Evolutionary conservation across 2,113 vertebrate species (phyloP).

Genomic region (Lophura nycthemera): DNA sequence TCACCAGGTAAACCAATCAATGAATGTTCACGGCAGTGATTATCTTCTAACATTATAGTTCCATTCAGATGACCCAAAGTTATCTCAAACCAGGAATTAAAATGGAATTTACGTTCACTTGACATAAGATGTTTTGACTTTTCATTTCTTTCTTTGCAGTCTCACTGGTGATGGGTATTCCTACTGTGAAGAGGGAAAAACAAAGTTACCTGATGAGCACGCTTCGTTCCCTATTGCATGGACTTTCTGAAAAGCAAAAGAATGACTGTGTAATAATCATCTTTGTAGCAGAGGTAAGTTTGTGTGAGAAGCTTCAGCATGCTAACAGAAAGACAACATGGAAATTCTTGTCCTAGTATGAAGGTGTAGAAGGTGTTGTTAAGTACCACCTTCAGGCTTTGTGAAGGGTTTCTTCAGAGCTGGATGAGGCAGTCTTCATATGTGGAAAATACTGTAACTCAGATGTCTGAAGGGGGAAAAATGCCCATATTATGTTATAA

Average conservation of each 20-base stretch:
- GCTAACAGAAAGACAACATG: not conserved
- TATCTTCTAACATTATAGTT: not conserved
- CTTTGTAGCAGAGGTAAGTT: conserved; percentile 88
- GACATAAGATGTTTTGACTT: not conserved
- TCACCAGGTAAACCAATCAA: not conserved
- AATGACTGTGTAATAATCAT: conserved; percentile 84
- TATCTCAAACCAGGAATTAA: not conserved
- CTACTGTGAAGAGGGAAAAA: conserved; percentile 85
- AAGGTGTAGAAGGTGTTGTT: not conserved
- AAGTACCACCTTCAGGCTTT: not conserved
- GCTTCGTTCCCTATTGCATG: conserved; percentile 80
- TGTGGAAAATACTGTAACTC: not conserved
- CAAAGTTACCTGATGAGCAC: conserved; percentile 86
- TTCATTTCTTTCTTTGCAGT: conserved; percentile 74
- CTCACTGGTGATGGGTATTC: conserved; percentile 87
- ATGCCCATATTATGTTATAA: not conserved
- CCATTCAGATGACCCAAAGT: not conserved
- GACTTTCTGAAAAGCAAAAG: conserved; percentile 77
- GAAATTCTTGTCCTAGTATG: not conserved
- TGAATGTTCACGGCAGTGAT: not conserved
- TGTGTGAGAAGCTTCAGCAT: not conserved
- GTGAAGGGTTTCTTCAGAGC: not conserved
- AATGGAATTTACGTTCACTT: not conserved
- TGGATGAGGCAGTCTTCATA: not conserved
- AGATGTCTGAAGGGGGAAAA: not conserved